Conservation (phyloP, 2,113 vertebrate genomes). For the Pangasianodon hypophthalmus region DNA sequence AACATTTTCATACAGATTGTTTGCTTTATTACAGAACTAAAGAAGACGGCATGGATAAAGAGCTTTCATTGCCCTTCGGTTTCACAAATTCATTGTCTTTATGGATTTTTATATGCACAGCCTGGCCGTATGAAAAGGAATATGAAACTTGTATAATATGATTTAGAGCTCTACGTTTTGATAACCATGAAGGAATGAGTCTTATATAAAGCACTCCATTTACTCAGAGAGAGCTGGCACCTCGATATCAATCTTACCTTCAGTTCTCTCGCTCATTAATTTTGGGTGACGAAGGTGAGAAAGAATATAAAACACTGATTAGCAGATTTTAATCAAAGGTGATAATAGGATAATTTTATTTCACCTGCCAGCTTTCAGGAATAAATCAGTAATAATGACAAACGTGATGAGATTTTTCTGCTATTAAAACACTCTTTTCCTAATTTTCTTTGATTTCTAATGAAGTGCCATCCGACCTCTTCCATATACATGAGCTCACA, state of each 20-base stretch:
- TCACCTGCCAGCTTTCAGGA: background rate
- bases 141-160: background rate
- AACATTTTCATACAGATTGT: background rate
- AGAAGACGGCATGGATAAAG: background rate
- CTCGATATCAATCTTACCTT: background rate
- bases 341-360: background rate
- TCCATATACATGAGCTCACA: background rate
- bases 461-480: background rate
- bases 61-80: background rate
- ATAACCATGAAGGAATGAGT: background rate
- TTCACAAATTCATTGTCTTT: background rate
- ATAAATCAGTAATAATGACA: background rate
- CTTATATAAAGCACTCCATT: background rate
- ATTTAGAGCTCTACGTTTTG: background rate
- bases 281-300: background rate
- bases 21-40: background rate
- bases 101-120: background rate
- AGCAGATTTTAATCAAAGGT: background rate
- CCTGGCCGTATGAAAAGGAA: background rate
- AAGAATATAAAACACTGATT: background rate
- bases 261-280: background rate
- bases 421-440: background rate
- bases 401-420: background rate
- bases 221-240: no score
- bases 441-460: background rate